Percentiles rank a stretch among this genome's conserved stretches.
phyloP scores from a whole-genome alignment of 2,797 vertebrate species.

The Melanotaenia parkinsoni region DNA sequence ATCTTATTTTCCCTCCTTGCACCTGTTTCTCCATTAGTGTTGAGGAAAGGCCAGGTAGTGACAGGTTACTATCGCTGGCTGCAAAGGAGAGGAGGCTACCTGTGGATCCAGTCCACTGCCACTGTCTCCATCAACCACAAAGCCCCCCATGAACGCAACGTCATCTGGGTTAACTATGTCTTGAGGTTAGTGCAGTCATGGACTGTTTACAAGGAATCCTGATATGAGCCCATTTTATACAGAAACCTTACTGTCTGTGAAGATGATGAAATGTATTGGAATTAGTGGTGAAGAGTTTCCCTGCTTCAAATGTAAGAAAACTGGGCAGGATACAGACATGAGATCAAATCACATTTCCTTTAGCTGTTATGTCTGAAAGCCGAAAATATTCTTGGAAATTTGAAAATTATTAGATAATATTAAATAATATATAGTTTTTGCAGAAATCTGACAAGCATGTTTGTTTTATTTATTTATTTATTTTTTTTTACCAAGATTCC shows the following conservation, averaged over 20 bases:
- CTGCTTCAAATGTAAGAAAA: slow-evolving; percentile 33
- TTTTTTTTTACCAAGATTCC: too few relatives aligned
- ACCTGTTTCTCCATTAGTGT: slow-evolving; percentile 72
- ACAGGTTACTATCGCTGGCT: slow-evolving; percentile 92
- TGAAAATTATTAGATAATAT: background rate
- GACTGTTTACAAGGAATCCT: slow-evolving; percentile 5
- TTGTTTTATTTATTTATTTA: too few relatives aligned
- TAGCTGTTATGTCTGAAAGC: slow-evolving; percentile 2
- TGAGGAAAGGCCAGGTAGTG: slow-evolving; percentile 93
- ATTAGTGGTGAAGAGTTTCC: slow-evolving; percentile 51
- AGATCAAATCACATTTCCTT: slow-evolving; percentile 41
- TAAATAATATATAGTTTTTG: background rate
- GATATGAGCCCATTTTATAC: slow-evolving; percentile 28
- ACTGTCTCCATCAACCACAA: slow-evolving; percentile 92
- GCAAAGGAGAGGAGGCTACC: slow-evolving; percentile 89
- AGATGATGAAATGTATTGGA: slow-evolving; percentile 57
- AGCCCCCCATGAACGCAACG: slow-evolving; percentile 90
- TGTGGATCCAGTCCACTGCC: slow-evolving; percentile 93
- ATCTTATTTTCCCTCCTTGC: background rate
- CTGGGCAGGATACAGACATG: slow-evolving; percentile 44
- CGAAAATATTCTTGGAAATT: background rate
- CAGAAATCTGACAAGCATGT: too few relatives aligned
- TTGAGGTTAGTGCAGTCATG: slow-evolving; percentile 83
- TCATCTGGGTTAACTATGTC: slow-evolving; percentile 94
- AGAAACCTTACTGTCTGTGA: slow-evolving; percentile 49